Evolutionary conservation across 2,113 vertebrate species (phyloP), one percentile per base, ranked within the genome.

Genomic region (Balaenoptera acutorostrata): DNA sequence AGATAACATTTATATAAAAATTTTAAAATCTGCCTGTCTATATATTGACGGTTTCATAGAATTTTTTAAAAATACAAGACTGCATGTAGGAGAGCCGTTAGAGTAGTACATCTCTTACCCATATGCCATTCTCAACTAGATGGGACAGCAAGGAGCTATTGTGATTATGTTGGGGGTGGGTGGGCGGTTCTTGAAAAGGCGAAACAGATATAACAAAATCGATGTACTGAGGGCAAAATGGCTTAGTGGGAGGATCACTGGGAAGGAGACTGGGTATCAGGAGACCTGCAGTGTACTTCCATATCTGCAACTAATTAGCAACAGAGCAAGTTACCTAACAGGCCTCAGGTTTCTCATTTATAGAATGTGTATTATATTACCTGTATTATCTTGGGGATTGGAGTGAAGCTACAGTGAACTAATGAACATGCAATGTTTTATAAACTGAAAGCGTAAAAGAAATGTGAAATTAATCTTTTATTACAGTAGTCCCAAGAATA

Each of bases 391-490:
- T 61, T 71, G 23, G 57, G 78, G 86, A 91, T 33, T 41, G 9
- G 41, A 66, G 10, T 92, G 11, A 92, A 21, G 12, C 46, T 77
- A 77, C 94, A 81, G 66, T 85, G 20, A 83, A 74, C 33, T 90
- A 82, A 57, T 46, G 33, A 93, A 97, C 25, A 74, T 88, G 52
- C 86, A 90, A n/a, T 72, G 31, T 68, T 92, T 82, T 83, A 86
- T 63, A 82, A 97, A 80, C 31, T 90, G 78, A 94, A 93, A 96
- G 74, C 20, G 6, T 21, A 59, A n/a, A 61, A 20, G 21, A 63
- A 68, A 83, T 93, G 61, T 82, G 68, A 90, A 80, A 64, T 49
- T 87, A 80, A 93, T 78, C 36, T 93, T 92, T 0, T 63, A 57
- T 93, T 94, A 82, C 3, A 86, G 12, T 85, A 85, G 17, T 93